Base-by-base conservation (phyloP, 2,888 invertebrate genomes). In the Drosophila sordidapex region DNA sequence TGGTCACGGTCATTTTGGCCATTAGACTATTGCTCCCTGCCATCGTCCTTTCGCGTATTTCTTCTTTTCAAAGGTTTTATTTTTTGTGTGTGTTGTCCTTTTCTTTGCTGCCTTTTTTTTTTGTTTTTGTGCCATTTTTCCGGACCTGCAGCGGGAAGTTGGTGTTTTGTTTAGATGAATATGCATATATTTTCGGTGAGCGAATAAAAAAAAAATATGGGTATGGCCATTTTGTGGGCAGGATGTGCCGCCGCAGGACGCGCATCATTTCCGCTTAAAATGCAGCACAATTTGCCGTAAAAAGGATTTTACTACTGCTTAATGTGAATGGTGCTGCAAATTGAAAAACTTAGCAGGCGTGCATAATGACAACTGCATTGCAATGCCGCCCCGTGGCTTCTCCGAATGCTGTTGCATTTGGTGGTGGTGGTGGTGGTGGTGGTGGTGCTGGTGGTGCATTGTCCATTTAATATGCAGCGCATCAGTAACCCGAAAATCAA, bases 131-230 rank as follows among this genome's bases (percentile, higher is more conserved):
- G 36, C 60, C 61, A 59, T 74, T 83, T 80, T 72, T 76, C 79
- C 71, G 63, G 60, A 76, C 68, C 73, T 75, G 76, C 71, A 61
- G 65, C 70, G 76, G 86, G 83, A 91, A 89, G 91, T 87, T 87
- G 83, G 75, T 90, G 87, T 90, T 91, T 90, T 91, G 90, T 91
- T 89, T 91, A 89, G 90, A 89, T 91, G 91, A 91, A 91, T 91
- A 91, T 91, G 91, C 90, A 91, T 91, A 91, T 90, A 89, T 86
- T 87, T 81, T 76, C 59, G 72, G 65, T 40, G 59, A 57, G 70
- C 27, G n/a, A 63, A 38, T 13, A 38, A 56, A 21, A 11, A 11
- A 13, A 57, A 49, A 58, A 46, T 48, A 29, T 63, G 70, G 76
- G 73, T 68, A 68, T 68, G 75, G 76, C 87, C 80, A 79, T 81